A percentile compares a stretch with the other conserved stretches of the same genome.
Conservation (phyloP, 2,113 vertebrate species). For the Halcyon senegalensis region DNA sequence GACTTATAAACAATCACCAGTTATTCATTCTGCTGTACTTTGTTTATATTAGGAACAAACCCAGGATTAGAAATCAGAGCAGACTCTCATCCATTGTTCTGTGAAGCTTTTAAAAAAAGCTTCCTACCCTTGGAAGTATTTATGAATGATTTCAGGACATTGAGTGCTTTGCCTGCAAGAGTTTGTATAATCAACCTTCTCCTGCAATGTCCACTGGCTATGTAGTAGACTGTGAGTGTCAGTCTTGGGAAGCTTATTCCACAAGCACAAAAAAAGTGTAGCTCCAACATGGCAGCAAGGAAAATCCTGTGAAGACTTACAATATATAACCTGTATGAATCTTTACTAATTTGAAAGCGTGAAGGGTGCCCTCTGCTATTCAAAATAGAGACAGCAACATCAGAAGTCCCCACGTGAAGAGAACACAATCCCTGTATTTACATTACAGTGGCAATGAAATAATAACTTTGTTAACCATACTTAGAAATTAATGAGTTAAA, state of each 20-base stretch:
- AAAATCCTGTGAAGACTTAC: neutral
- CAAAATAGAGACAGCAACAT: neutral
- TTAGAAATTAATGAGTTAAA: neutral
- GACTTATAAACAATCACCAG: neutral
- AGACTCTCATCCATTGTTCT: neutral
- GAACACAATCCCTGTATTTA: neutral
- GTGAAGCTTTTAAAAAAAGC: neutral
- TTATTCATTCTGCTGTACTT: neutral
- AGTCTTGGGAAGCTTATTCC: neutral
- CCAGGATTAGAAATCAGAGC: neutral
- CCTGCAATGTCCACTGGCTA: neutral
- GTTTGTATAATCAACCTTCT: neutral
- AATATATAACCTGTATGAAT: neutral
- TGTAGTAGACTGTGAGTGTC: neutral
- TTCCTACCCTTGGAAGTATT: neutral
- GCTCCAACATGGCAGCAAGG: neutral
- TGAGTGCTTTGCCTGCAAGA: neutral
- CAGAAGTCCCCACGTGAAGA: neutral
- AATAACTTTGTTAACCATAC: neutral
- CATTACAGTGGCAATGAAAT: neutral
- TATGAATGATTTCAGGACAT: neutral
- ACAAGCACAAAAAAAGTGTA: neutral
- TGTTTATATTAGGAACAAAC: neutral
- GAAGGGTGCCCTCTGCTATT: neutral
- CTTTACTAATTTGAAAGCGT: neutral